phyloP scores from a whole-genome alignment of 2,797 vertebrate genomes.

The Leptoclinus maculatus region DNA sequence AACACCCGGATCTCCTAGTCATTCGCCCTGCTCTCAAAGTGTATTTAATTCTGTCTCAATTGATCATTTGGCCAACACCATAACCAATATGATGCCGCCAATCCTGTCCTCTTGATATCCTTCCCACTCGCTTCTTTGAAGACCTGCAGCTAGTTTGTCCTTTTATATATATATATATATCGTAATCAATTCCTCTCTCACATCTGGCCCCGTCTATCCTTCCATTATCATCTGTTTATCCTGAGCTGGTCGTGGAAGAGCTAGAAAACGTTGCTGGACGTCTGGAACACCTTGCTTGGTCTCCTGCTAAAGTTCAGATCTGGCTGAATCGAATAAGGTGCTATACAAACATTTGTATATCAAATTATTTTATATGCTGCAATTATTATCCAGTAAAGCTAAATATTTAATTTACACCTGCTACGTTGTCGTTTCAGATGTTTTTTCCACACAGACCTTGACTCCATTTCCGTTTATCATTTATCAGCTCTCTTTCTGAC shows the following conservation, averaged over 20 bases:
- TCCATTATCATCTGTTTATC: too few species aligned
- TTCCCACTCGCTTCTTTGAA: background rate
- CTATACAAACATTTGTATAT: background rate
- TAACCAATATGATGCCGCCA: background rate
- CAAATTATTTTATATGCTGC: background rate
- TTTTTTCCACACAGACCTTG: background rate
- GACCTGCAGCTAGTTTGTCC: background rate
- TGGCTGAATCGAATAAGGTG: background rate
- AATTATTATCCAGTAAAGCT: constrained; percentile 9
- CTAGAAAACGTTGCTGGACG: background rate
- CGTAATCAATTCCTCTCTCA: background rate
- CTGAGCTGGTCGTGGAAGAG: background rate
- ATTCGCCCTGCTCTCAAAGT: background rate
- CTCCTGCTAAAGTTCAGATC: background rate
- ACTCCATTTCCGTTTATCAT: constrained; percentile 21
- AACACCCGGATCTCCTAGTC: background rate
- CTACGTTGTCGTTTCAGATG: background rate
- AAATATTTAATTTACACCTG: background rate
- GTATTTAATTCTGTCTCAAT: background rate
- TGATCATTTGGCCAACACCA: background rate
- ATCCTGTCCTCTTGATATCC: background rate
- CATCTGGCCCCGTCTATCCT: background rate
- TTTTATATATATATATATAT: background rate
- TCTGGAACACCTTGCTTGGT: too few species aligned
- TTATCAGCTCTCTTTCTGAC: constrained; percentile 12